Evolutionary conservation across 2,888 invertebrate species (phyloP).

Genomic region (Cancer borealis): DNA sequence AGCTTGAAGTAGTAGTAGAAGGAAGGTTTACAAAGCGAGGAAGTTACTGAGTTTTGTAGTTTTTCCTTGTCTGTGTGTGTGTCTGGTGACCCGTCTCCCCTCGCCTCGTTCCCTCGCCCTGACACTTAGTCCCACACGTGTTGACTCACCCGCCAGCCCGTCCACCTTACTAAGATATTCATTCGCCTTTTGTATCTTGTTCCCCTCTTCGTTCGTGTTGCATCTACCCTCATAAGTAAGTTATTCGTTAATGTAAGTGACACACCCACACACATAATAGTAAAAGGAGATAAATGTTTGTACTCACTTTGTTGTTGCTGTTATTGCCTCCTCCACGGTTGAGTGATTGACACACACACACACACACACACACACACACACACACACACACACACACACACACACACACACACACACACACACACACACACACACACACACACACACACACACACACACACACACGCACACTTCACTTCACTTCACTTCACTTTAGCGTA

Average conservation of each 20-base stretch:
- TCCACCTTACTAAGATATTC: neutral
- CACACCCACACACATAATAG: slow-evolving; percentile 27
- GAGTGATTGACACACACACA: slow-evolving; percentile 6
- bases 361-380: neutral
- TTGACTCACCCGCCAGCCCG: neutral
- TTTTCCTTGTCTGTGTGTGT: too few relatives aligned
- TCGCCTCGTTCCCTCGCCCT: too few relatives aligned
- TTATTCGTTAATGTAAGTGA: neutral
- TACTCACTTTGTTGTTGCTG: too few relatives aligned
- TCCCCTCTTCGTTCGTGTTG: neutral
- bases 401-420: too few relatives aligned
- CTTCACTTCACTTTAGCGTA: neutral
- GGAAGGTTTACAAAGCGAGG: neutral
- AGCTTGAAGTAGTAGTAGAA: neutral
- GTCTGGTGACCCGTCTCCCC: too few relatives aligned
- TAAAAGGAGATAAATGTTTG: too few relatives aligned
- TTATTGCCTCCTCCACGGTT: too few relatives aligned
- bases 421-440: slow-evolving; percentile 41
- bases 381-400: too few relatives aligned
- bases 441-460: slow-evolving; percentile 31
- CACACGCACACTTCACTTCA: neutral
- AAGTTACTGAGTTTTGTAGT: neutral
- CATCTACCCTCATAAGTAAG: neutral
- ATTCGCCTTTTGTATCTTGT: too few relatives aligned
- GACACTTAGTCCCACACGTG: too few relatives aligned